Conservation (phyloP, 2,888 invertebrate species). For the Phlogophora meticulosa region DNA sequence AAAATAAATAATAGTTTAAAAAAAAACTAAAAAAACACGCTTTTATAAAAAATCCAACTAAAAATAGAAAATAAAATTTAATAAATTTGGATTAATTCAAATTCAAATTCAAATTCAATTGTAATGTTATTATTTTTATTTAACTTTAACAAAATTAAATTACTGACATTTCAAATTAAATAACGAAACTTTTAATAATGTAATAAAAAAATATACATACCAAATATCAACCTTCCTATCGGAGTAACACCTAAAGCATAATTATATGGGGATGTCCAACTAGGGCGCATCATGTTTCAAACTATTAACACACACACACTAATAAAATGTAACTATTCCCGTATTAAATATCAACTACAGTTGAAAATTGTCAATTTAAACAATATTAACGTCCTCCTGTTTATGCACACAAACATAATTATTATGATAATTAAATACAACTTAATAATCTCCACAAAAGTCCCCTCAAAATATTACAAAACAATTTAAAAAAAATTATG, state of each 20-base stretch:
- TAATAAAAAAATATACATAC: conserved; percentile 34
- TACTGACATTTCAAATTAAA: no score
- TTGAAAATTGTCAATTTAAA: background rate
- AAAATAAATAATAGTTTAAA: no score
- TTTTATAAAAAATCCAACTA: no score
- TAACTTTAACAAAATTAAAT: no score
- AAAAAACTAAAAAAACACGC: no score
- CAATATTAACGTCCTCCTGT: background rate
- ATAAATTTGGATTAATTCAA: no score
- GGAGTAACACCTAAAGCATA: conserved; percentile 21
- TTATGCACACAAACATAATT: conserved; percentile 1
- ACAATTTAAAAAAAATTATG: conserved; percentile 2
- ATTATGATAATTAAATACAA: background rate
- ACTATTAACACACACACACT: background rate
- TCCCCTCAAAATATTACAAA: background rate
- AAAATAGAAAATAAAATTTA: no score
- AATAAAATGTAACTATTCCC: background rate
- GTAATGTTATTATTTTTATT: no score
- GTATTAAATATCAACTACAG: background rate
- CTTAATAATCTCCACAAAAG: background rate
- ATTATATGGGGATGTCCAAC: conserved; percentile 25
- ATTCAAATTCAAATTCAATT: no score
- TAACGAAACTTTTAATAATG: no score
- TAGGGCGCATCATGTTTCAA: conserved; percentile 36
- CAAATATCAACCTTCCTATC: conserved; percentile 20